Evolutionary conservation across 2,888 invertebrate species (phyloP).

Genomic region (Trichogramma dendrolimi): DNA sequence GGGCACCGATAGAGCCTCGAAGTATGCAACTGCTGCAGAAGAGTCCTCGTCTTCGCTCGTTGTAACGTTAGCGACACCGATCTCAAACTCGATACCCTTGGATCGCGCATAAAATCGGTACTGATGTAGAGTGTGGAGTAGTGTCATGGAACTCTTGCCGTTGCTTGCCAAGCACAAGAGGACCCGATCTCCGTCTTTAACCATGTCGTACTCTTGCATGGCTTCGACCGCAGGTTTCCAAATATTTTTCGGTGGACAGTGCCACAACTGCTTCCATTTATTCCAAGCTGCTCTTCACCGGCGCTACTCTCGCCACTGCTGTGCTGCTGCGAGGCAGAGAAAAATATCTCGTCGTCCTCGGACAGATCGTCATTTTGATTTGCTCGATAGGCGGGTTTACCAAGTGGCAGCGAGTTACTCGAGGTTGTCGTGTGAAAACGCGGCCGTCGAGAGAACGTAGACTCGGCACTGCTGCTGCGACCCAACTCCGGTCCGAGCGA

Average conservation of each 20-base stretch:
- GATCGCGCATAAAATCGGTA: slow-evolving; percentile 74
- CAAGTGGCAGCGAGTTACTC: slow-evolving; percentile 26
- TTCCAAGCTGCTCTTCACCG: slow-evolving; percentile 35
- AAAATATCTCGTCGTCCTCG: slow-evolving; percentile 43
- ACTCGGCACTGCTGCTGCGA: slow-evolving; percentile 48
- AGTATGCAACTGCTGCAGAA: slow-evolving; percentile 56
- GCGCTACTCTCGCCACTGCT: slow-evolving; percentile 31
- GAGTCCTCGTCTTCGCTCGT: slow-evolving; percentile 67
- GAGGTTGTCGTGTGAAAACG: slow-evolving; percentile 1
- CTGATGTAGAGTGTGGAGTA: slow-evolving; percentile 79
- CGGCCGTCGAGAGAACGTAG: slow-evolving; percentile 38
- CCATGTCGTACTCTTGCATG: slow-evolving; percentile 78
- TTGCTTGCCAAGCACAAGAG: slow-evolving; percentile 77
- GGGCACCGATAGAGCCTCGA: slow-evolving; percentile 57
- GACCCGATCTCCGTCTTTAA: slow-evolving; percentile 75
- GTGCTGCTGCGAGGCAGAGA: slow-evolving; percentile 29
- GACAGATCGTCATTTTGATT: slow-evolving; percentile 42
- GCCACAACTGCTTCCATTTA: slow-evolving; percentile 56
- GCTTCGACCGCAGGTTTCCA: slow-evolving; percentile 81
- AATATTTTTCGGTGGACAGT: slow-evolving; percentile 72
- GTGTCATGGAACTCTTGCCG: slow-evolving; percentile 76
- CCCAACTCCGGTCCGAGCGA: slow-evolving; percentile 34
- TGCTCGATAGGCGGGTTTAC: slow-evolving; percentile 32
- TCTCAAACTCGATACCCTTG: slow-evolving; percentile 71
- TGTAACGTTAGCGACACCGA: slow-evolving; percentile 68